phyloP scores from a whole-genome alignment of 2,113 vertebrate species.

The Ictidomys tridecemlineatus region DNA sequence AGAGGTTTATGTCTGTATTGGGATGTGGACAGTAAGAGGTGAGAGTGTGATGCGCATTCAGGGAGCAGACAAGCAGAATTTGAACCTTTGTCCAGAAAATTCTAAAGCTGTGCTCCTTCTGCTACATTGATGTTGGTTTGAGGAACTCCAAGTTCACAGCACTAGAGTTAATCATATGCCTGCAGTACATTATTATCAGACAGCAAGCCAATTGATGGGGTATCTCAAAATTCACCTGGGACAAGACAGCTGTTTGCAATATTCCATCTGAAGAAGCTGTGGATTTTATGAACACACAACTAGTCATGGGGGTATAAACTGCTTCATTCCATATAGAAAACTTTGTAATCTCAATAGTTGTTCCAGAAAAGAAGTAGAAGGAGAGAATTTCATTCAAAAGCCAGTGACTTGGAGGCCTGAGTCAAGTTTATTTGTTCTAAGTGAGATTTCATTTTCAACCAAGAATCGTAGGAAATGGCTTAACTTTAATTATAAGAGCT shows the following conservation, averaged over 20 bases:
- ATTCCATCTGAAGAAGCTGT: background rate
- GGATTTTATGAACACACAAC: background rate
- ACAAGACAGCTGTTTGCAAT: background rate
- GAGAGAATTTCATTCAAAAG: background rate
- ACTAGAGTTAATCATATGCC: background rate
- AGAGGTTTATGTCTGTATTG: background rate
- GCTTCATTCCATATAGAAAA: background rate
- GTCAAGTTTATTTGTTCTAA: background rate
- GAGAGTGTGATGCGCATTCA: background rate
- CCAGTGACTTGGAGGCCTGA: background rate
- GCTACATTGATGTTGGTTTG: fast-evolving
- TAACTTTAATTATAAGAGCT: background rate
- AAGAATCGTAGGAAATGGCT: background rate
- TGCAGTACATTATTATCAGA: background rate
- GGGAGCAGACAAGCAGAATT: background rate
- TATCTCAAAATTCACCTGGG: background rate
- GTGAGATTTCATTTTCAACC: background rate
- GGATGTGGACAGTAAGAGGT: background rate
- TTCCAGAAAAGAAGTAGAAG: background rate
- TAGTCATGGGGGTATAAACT: background rate
- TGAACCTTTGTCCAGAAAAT: background rate
- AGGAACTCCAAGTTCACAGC: background rate
- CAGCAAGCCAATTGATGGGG: background rate
- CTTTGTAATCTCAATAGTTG: background rate
- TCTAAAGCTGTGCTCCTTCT: background rate